Conservation (phyloP, 1,140 invertebrate species). For the Paraescarpia echinospica region DNA sequence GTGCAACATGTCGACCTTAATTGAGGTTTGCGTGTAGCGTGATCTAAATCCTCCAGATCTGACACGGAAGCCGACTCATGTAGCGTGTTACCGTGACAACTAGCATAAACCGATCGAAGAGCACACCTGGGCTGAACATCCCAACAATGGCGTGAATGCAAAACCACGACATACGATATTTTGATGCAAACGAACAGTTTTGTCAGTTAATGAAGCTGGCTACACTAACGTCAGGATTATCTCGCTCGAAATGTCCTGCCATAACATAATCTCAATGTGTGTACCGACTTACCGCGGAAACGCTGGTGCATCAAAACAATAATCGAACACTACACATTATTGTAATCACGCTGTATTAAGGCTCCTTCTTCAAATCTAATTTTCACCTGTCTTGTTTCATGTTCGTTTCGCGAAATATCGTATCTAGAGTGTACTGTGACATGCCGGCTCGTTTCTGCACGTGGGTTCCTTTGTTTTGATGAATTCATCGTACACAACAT, state of each 20-base stretch:
- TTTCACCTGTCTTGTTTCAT: too few relatives aligned
- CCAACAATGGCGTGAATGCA: background rate
- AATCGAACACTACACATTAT: background rate
- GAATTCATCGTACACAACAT: too few relatives aligned
- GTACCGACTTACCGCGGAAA: background rate
- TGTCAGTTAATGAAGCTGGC: background rate
- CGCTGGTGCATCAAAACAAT: background rate
- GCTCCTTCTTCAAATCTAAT: too few relatives aligned
- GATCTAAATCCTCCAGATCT: background rate
- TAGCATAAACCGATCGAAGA: background rate
- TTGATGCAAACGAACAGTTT: conserved; percentile 5
- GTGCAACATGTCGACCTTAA: background rate
- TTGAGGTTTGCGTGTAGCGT: background rate
- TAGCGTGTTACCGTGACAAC: background rate
- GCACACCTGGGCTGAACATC: background rate
- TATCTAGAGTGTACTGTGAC: too few relatives aligned
- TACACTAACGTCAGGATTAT: background rate
- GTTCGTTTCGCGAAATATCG: too few relatives aligned
- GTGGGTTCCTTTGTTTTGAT: too few relatives aligned
- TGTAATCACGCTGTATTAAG: background rate
- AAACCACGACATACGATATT: background rate
- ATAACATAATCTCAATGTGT: background rate
- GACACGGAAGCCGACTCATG: background rate
- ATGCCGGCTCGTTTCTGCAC: too few relatives aligned
- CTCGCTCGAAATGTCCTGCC: background rate